A percentile compares a stretch with the other conserved stretches of the same genome.
phyloP scores from a whole-genome alignment of 2,113 vertebrate genomes.

The Petaurus breviceps region DNA sequence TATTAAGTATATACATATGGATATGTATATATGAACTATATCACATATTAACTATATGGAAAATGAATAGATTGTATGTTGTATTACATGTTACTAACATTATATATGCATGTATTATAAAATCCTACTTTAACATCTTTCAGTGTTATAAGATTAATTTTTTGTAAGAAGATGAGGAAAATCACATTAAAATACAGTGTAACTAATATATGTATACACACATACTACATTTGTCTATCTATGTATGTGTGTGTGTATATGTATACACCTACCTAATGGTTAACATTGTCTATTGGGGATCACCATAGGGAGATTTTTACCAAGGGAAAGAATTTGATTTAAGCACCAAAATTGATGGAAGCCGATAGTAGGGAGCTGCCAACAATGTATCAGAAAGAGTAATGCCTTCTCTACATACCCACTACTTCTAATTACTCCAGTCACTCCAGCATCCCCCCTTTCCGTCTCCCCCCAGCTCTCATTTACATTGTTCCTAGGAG shows the following conservation, averaged over 20 bases:
- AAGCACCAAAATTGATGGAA: background rate
- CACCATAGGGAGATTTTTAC: background rate
- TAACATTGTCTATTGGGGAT: conserved; percentile 4
- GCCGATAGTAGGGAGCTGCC: background rate
- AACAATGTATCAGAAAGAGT: background rate
- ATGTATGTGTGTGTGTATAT: no score
- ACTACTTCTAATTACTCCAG: background rate
- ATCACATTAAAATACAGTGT: background rate
- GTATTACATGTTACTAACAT: background rate
- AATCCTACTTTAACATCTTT: background rate
- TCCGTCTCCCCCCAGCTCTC: background rate
- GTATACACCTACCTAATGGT: no score
- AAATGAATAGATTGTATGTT: no score
- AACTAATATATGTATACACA: no score
- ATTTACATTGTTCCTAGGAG: background rate
- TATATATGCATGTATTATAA: background rate
- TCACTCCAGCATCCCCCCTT: background rate
- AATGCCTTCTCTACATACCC: background rate
- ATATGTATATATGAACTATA: no score
- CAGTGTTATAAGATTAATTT: background rate
- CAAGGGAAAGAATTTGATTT: conserved; percentile 20
- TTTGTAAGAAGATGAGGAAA: background rate
- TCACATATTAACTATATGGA: no score
- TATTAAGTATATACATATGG: no score
- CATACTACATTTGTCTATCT: no score